phyloP scores from a whole-genome alignment of 92 coral and sea anemone genomes.

The Epizoanthus stellaris region DNA sequence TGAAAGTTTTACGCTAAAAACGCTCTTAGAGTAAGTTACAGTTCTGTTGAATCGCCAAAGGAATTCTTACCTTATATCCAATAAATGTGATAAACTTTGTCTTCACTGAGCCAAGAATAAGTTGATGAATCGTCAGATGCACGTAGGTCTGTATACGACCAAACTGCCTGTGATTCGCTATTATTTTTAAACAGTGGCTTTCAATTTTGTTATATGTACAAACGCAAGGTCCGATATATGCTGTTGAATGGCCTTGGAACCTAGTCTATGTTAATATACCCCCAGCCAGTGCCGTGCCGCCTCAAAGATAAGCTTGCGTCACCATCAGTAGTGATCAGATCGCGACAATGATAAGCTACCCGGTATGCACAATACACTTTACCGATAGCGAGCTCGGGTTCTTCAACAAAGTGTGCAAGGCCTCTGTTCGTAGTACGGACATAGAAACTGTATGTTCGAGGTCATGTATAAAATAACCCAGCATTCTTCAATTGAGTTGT shows the following conservation, averaged over 20 bases:
- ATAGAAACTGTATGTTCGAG: too few species aligned
- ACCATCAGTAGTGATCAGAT: background rate
- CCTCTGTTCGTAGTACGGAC: too few species aligned
- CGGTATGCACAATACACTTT: background rate
- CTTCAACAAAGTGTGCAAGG: too few species aligned
- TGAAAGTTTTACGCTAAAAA: background rate
- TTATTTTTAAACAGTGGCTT: background rate
- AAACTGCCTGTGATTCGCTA: too few species aligned
- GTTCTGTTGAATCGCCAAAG: background rate
- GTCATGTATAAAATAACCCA: too few species aligned
- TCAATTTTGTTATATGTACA: slow-evolving; percentile 2
- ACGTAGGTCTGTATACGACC: background rate
- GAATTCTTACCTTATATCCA: background rate
- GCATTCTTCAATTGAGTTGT: too few species aligned
- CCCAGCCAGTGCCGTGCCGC: background rate
- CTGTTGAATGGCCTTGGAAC: background rate
- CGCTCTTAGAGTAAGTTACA: background rate
- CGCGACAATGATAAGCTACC: background rate
- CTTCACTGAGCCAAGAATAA: background rate
- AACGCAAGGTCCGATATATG: slow-evolving; percentile 8
- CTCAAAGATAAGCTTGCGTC: background rate
- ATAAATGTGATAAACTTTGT: background rate
- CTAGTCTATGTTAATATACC: too few species aligned
- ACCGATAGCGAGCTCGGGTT: background rate
- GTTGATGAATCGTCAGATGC: background rate